Conservation (phyloP, 2,888 invertebrate genomes). For the Ophioninae sp. region DNA sequence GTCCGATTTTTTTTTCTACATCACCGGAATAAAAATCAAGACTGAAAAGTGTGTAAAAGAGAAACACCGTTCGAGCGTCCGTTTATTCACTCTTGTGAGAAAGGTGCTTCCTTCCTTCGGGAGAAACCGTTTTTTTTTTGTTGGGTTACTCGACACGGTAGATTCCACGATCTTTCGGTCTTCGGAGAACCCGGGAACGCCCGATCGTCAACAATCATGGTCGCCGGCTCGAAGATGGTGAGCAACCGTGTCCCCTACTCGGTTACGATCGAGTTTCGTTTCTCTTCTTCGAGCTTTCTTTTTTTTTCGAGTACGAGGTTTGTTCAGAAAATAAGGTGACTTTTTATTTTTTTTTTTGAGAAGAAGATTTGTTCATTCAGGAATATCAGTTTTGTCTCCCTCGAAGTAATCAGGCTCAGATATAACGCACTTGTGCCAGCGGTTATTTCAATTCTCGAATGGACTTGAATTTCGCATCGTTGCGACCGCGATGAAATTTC, state of each 20-base stretch:
- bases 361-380: too few species aligned
- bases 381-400: too few species aligned
- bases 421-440: too few species aligned
- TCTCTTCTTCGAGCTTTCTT: neutral
- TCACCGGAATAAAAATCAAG: neutral
- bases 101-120: constrained; percentile 7
- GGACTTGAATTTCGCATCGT: too few species aligned
- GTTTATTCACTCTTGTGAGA: neutral
- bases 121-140: constrained; percentile 13
- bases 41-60: neutral
- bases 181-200: neutral
- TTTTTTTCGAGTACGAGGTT: neutral
- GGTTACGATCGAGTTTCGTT: neutral
- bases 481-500: too few species aligned
- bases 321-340: too few species aligned
- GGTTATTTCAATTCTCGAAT: too few species aligned
- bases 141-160: neutral
- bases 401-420: too few species aligned
- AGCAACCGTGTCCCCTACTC: constrained; percentile 59
- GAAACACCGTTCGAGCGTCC: neutral
- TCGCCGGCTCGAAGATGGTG: constrained; percentile 78
- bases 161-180: neutral
- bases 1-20: constrained; percentile 17
- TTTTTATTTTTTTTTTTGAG: too few species aligned
- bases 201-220: constrained; percentile 69